Evolutionary conservation across 1,140 invertebrate genomes (phyloP), one percentile per base, ranked within the genome.

Genomic region (Neuroterus valhalla): DNA sequence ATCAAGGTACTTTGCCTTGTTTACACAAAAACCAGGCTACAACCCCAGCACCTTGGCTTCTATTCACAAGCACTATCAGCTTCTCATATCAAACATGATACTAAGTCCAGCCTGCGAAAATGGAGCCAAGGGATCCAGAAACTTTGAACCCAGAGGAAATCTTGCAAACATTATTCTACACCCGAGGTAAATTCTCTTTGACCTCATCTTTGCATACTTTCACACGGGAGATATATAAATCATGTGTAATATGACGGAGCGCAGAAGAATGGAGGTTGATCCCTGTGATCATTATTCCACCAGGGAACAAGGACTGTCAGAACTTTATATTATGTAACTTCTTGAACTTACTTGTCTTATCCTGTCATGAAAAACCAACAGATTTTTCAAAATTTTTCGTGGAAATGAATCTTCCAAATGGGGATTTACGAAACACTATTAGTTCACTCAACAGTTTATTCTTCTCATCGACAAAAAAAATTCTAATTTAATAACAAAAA

Each of bases 81-180:
- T 31, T 62, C 52, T 62, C 55, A 62, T 38, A 62, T 62, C 55
- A 62, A 62, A 62, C 55, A 62, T 62, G 55, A 62, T 62, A 62
- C 55, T 26, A 62, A 62, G 55, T 62, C 55, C 55, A 62, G 55
- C 55, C 23, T 15, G 55, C 23, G 26, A 62, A 62, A 31, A 38
- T 62, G 31, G 55, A n/a, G 26, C 12, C 12, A 3, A 26, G 55
- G 55, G 55, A 62, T 62, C 26, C 12, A 38, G 55, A 62, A 62
- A 62, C 23, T 62, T 62, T 62, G 26, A 62, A 26, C 55, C 55
- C 55, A 62, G 26, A 62, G 55, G 55, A 62, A 62, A 62, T 62
- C 55, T 62, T 62, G 23, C 55, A 31, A 62, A 62, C 55, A 62
- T 62, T 62, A 62, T 62, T 62, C 55, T 62, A 62, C 23, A 23